Evolutionary conservation across 2,888 invertebrate species (phyloP).

Genomic region (Drosophila phalerata): DNA sequence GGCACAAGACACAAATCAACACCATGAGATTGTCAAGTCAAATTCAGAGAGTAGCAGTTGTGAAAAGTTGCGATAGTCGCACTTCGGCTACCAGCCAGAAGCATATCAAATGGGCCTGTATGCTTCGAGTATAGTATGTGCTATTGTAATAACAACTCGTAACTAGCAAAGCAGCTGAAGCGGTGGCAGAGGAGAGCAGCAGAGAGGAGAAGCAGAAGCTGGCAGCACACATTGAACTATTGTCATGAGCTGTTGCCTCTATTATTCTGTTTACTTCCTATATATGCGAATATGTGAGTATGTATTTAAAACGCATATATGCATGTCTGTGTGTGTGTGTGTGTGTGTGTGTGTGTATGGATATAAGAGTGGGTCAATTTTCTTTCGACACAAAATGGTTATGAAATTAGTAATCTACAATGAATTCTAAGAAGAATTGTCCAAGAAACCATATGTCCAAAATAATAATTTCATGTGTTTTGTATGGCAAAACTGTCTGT

Average conservation of each 20-base stretch:
- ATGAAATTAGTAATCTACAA: no score
- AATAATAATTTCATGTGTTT: no score
- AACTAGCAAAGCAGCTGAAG: conserved; percentile 30
- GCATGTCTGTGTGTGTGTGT: not conserved
- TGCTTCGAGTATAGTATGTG: conserved; percentile 17
- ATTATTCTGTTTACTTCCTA: conserved; percentile 62
- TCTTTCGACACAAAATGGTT: no score
- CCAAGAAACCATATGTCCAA: no score
- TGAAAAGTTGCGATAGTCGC: conserved; percentile 62
- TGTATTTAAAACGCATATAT: conserved; percentile 16
- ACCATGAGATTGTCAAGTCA: conserved; percentile 70
- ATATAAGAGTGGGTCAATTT: no score
- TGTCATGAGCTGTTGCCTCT: conserved; percentile 61
- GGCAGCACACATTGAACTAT: conserved; percentile 62
- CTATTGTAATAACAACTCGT: conserved; percentile 57
- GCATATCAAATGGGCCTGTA: conserved; percentile 44
- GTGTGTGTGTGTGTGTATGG: conserved; percentile 4
- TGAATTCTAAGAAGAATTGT: no score
- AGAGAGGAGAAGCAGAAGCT: conserved; percentile 16
- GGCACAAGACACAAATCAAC: conserved; percentile 71
- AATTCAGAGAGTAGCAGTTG: conserved; percentile 63
- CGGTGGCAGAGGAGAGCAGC: not conserved
- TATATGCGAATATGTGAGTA: conserved; percentile 14
- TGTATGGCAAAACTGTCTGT: no score
- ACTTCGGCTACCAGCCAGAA: conserved; percentile 31